Conservation (phyloP, 2,888 invertebrate species). For the Drosophila neonasuta region DNA sequence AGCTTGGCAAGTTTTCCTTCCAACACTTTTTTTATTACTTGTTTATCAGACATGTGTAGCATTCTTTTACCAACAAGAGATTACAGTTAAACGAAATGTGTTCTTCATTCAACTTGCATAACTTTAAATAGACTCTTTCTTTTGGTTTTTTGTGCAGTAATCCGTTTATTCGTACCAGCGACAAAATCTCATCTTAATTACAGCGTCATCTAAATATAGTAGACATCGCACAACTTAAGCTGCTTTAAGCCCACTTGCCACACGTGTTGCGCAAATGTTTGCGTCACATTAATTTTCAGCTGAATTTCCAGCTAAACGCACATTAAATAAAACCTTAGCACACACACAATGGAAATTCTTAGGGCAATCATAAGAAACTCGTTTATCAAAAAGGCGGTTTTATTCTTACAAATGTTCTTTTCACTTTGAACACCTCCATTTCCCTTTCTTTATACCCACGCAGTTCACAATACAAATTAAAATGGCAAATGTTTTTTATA, state of each 20-base stretch:
- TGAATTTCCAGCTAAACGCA: slow-evolving; percentile 36
- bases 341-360: slow-evolving; percentile 29
- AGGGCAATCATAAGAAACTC: slow-evolving; percentile 43
- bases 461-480: slow-evolving; percentile 55
- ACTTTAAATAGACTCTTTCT: not conserved
- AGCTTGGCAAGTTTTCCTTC: not conserved
- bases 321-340: slow-evolving; percentile 38
- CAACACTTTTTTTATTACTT: not conserved
- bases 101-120: not conserved
- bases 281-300: slow-evolving; percentile 35
- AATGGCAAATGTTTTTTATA: slow-evolving; percentile 43
- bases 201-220: slow-evolving; percentile 7
- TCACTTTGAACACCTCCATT: slow-evolving; percentile 1
- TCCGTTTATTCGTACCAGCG: slow-evolving; percentile 23
- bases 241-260: slow-evolving; percentile 34
- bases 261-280: slow-evolving; percentile 47
- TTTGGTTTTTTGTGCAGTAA: slow-evolving; percentile 7
- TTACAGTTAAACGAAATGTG: not conserved
- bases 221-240: slow-evolving; percentile 25
- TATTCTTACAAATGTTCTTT: slow-evolving; percentile 35
- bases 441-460: not conserved
- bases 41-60: not conserved
- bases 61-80: not conserved
- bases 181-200: slow-evolving; percentile 41
- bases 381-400: slow-evolving; percentile 33